Evolutionary conservation across 2,888 invertebrate genomes (phyloP), one percentile per base, ranked within the genome.

Genomic region (Lasioglossum vierecki): DNA sequence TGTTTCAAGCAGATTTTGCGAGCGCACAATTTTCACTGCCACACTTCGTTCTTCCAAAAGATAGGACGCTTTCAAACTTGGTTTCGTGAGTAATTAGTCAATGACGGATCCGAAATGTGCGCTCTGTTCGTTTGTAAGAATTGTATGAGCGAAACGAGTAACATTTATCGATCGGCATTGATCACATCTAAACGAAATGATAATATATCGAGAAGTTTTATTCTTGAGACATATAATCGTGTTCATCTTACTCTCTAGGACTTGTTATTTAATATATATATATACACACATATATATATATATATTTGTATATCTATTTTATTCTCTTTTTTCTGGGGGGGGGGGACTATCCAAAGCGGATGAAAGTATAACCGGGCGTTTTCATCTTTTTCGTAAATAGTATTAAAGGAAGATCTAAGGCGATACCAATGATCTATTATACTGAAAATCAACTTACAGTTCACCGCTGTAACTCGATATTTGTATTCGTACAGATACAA

Each of bases 341-440:
- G 66, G 66, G 66, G 76, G 49, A 75, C 49, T n/a, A 44, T 76
- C 44, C 49, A 68, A 41, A 60, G 44, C 22, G 53, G 57, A 60
- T 66, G 72, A 72, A 78, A 75, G 18, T 60, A 70, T 30, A 22
- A 9, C 41, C 15, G 41, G 18, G 26, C 39, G 46, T 83, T 72
- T 77, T 53, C 46, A 39, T 66, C 66, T 30, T 35, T 44, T 76
- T 79, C 13, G 30, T 30, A 49, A n/a, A 68, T 71, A 79, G 72
- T 79, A 72, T 79, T 22, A 72, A n/a, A 46, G 46, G 22, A 73
- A 57, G 39, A 79, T 84, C 75, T 66, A 84, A 76, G 46, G 84
- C 57, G 84, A 79, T 84, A 84, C 84, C 84, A 84, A 84, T 84
- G 84, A 84, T 84, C 75, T 84, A 78, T 84, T 71, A 68, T 83